Percentiles rank a stretch among this genome's conserved stretches.
These are phyloP conservation scores for Harpagoxenus sublaevis DNA, from an alignment of 2,888 invertebrate genomes.

Conservation along the genomic window DNA sequence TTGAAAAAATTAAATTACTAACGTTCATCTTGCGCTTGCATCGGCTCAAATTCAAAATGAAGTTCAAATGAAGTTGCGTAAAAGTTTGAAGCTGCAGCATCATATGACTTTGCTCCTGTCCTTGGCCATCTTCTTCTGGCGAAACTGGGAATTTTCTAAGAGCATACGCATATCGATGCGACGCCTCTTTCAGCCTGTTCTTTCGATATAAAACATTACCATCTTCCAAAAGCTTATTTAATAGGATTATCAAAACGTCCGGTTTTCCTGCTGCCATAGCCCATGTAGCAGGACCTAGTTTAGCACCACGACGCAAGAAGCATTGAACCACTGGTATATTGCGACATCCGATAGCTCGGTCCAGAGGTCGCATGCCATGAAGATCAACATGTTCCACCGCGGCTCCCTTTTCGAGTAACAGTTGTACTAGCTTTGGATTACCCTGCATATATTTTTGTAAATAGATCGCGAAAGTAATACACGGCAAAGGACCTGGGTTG, in stretches of 20 bases:
- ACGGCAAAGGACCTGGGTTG: not conserved
- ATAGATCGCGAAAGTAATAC: not conserved
- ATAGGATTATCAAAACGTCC: conserved; percentile 96
- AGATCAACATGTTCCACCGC: conserved; percentile 96
- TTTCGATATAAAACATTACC: conserved; percentile 97
- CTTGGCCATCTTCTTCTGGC: conserved; percentile 88
- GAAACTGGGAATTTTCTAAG: conserved; percentile 93
- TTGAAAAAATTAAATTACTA: conserved; percentile 86
- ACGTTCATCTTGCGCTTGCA: conserved; percentile 98
- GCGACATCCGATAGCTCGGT: conserved; percentile 96
- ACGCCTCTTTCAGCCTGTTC: conserved; percentile 96
- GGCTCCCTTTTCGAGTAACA: conserved; percentile 95
- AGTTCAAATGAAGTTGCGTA: conserved; percentile 94
- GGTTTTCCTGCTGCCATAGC: conserved; percentile 98
- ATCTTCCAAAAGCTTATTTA: conserved; percentile 98
- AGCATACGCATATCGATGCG: conserved; percentile 97
- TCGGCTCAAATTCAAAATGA: conserved; percentile 96
- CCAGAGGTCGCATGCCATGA: conserved; percentile 96
- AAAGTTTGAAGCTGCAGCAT: conserved; percentile 92
- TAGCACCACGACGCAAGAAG: conserved; percentile 97
- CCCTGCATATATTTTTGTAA: conserved; percentile 85
- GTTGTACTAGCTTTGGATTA: conserved; percentile 91
- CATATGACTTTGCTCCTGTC: conserved; percentile 87
- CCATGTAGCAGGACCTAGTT: conserved; percentile 98
- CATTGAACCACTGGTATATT: conserved; percentile 96